phyloP scores from a whole-genome alignment of 2,797 vertebrate species.

The Falco biarmicus region DNA sequence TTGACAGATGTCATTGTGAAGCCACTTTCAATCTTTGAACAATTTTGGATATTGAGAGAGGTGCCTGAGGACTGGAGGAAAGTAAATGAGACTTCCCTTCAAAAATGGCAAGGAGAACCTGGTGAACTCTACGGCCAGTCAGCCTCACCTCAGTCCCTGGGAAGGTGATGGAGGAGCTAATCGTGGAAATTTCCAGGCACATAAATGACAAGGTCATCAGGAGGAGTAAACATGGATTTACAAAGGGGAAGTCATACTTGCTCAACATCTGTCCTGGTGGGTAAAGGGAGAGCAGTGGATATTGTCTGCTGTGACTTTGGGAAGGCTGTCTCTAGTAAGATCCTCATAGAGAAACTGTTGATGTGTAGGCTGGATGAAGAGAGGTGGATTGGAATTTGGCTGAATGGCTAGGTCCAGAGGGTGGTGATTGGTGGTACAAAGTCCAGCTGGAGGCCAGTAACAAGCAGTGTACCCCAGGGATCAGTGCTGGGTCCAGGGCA shows the following conservation, averaged over 20 bases:
- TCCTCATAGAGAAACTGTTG: not conserved
- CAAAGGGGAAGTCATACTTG: not conserved
- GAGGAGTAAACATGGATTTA: not conserved
- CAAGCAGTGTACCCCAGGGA: too few species aligned
- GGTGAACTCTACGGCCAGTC: not conserved
- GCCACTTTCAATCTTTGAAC: not conserved
- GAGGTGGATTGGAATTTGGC: too few species aligned
- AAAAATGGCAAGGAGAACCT: not conserved
- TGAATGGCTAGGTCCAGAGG: too few species aligned
- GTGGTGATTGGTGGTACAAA: too few species aligned
- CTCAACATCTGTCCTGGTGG: not conserved
- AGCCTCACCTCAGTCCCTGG: not conserved
- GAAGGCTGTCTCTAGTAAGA: not conserved
- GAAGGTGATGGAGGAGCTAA: not conserved
- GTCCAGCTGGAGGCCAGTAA: too few species aligned
- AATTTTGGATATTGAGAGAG: not conserved
- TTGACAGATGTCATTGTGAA: not conserved
- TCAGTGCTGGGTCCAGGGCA: too few species aligned
- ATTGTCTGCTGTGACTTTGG: not conserved
- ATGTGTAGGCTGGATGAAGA: too few species aligned
- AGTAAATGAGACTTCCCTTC: not conserved
- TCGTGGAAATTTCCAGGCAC: not conserved
- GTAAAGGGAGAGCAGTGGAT: not conserved
- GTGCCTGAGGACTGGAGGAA: not conserved
- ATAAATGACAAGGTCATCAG: not conserved